A percentile compares a stretch with the other conserved stretches of the same genome.
These are phyloP conservation scores for Megaustenia siamemsis DNA, from an alignment of 2,888 invertebrate genomes.

Conservation along the genomic window DNA sequence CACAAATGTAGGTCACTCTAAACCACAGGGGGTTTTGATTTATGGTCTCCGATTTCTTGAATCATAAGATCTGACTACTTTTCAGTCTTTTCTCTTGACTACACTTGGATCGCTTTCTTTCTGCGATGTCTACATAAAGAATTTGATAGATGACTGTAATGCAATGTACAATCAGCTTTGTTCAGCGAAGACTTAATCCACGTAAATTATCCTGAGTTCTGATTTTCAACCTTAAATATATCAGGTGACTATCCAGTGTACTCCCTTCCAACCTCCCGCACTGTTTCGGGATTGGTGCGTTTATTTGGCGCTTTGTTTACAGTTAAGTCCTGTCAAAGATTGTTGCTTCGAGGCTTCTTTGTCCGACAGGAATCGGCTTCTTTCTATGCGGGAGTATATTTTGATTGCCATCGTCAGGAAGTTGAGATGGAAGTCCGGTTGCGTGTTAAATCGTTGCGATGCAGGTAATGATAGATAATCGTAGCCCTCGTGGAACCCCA, in stretches of 20 bases:
- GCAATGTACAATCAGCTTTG: not conserved
- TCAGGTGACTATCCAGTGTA: conserved; percentile 1
- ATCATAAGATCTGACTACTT: not conserved
- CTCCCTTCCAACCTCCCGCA: not conserved
- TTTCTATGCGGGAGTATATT: not conserved
- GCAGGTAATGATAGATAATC: conserved; percentile 8
- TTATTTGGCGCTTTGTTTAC: not conserved
- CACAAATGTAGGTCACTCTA: conserved; percentile 17
- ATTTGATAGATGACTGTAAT: conserved; percentile 32
- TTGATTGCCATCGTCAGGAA: not conserved
- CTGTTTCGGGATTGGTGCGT: not conserved
- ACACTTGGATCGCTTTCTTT: no score
- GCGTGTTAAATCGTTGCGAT: not conserved
- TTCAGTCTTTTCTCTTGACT: conserved; percentile 14
- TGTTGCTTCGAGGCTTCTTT: not conserved
- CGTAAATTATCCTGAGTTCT: not conserved
- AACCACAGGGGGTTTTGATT: not conserved
- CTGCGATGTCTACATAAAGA: not conserved
- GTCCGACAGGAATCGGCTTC: not conserved
- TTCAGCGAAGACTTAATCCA: not conserved
- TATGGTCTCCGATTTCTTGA: not conserved
- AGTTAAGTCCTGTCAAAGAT: not conserved
- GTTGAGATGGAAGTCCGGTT: not conserved
- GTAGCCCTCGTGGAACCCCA: not conserved
- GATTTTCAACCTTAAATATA: conserved; percentile 19